These are phyloP conservation scores for Aselliscus stoliczkanus DNA, from an alignment of 2,797 vertebrate genomes.

Conservation along the genomic window DNA sequence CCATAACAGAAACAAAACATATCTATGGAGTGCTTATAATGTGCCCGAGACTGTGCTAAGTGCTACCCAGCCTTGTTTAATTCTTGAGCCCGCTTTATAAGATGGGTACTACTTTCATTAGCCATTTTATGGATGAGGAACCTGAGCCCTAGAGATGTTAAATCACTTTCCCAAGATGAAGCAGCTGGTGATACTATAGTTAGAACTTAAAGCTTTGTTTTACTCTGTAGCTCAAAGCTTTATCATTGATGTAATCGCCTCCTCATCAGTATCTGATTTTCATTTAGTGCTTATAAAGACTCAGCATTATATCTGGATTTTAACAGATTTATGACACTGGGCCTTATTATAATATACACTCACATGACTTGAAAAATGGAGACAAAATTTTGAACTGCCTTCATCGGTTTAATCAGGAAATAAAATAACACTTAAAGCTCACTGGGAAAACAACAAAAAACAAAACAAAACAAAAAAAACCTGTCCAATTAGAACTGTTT, in stretches of 20 bases:
- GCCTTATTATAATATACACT: neutral
- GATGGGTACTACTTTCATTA: neutral
- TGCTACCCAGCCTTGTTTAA: neutral
- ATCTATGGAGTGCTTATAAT: neutral
- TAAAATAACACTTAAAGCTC: neutral
- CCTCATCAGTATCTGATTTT: neutral
- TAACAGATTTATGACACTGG: neutral
- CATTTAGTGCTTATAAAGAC: neutral
- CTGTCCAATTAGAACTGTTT: neutral
- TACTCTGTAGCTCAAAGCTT: neutral
- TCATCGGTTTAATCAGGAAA: constrained; percentile 11
- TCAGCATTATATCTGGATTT: neutral
- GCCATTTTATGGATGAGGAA: neutral
- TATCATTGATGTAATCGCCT: neutral
- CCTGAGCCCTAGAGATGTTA: neutral
- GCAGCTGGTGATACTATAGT: neutral
- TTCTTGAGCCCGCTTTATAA: neutral
- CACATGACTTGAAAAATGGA: neutral
- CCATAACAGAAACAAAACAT: neutral
- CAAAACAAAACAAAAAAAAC: neutral
- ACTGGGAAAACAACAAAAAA: too few relatives aligned
- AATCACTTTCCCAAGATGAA: neutral
- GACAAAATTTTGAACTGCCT: neutral
- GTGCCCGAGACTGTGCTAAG: neutral
- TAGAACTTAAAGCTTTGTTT: neutral